phyloP scores from a whole-genome alignment of 2,888 invertebrate genomes.

The Adelognathus sp. region DNA sequence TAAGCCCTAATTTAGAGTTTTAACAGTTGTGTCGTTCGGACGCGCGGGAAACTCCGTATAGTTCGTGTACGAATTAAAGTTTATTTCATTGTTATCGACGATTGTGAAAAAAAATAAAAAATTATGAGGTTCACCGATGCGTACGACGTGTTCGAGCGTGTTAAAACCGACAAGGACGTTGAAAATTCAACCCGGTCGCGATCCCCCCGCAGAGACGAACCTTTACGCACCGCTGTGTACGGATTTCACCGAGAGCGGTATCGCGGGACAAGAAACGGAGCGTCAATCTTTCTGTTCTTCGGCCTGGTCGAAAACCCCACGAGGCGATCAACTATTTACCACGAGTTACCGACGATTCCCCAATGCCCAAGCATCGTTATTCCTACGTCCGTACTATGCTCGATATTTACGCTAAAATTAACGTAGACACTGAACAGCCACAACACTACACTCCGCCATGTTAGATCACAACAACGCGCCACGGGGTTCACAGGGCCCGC shows the following conservation, averaged over 20 bases:
- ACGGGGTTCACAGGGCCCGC: constrained; percentile 83
- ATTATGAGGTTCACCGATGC: background rate
- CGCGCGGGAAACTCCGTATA: constrained; percentile 21
- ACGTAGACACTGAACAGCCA: constrained; percentile 83
- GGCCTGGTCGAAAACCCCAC: constrained; percentile 2
- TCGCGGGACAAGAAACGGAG: constrained; percentile 54
- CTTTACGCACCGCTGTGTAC: constrained; percentile 66
- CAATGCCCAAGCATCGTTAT: constrained; percentile 60
- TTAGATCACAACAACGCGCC: constrained; percentile 88
- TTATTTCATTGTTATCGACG: background rate
- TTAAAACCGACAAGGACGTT: background rate
- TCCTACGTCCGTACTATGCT: constrained; percentile 62
- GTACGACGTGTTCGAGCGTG: background rate
- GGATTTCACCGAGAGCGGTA: constrained; percentile 58
- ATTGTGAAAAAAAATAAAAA: too few species aligned
- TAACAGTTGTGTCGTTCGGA: constrained; percentile 24
- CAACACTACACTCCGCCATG: constrained; percentile 86
- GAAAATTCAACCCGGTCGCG: constrained; percentile 6
- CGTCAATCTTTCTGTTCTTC: constrained; percentile 31
- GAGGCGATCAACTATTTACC: constrained; percentile 12
- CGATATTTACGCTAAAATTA: constrained; percentile 79
- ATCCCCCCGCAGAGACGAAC: constrained; percentile 61
- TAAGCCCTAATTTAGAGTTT: constrained; percentile 52
- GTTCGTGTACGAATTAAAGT: background rate
- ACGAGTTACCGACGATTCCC: background rate